Evolutionary conservation across 2,113 vertebrate species (phyloP).

Genomic region (Nycticorax nycticorax): DNA sequence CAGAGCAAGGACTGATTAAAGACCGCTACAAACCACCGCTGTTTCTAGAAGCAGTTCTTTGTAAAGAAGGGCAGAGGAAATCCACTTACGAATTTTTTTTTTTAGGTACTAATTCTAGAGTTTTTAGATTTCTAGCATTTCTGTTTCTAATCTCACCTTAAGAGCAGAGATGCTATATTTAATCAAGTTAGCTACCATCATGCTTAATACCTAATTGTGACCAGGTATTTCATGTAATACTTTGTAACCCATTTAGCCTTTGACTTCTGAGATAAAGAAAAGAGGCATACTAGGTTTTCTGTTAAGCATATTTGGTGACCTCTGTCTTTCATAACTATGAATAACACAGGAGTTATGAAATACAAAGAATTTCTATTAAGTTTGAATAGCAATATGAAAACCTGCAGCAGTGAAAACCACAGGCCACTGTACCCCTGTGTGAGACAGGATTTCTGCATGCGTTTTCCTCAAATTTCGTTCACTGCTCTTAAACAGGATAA

Average conservation of each 20-base stretch:
- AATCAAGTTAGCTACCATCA: not conserved
- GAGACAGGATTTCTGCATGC: not conserved
- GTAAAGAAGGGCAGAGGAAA: not conserved
- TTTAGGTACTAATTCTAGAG: not conserved
- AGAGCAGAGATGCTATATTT: not conserved
- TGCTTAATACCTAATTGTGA: not conserved
- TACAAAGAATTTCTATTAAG: not conserved
- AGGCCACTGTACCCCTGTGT: not conserved
- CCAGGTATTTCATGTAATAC: not conserved
- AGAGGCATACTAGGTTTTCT: not conserved
- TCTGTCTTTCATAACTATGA: slow-evolving; percentile 1
- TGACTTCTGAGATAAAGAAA: not conserved
- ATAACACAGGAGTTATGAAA: not conserved
- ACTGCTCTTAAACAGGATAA: not conserved
- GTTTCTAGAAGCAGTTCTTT: not conserved
- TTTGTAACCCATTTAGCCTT: not conserved
- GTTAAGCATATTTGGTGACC: not conserved
- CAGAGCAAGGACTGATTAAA: not conserved
- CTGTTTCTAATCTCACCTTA: not conserved
- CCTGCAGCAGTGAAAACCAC: not conserved
- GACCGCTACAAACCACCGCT: not conserved
- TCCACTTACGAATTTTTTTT: not conserved
- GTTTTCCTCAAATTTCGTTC: not conserved
- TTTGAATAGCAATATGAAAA: not conserved
- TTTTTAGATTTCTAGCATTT: not conserved